Base-by-base conservation (phyloP, 2,888 invertebrate species). In the Agriopis aurantiaria region DNA sequence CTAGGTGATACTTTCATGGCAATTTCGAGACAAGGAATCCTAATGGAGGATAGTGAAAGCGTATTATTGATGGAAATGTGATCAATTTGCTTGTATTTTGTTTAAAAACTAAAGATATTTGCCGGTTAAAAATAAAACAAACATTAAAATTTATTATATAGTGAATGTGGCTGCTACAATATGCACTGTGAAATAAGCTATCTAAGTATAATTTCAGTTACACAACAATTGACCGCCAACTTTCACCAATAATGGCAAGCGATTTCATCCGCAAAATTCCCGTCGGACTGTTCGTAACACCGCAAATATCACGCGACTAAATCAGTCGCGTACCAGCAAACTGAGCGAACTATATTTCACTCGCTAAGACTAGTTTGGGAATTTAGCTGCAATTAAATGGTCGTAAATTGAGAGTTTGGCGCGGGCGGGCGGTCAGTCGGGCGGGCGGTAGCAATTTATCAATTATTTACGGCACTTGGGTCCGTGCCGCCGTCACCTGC, bases 391-490 rank as follows among this genome's bases (percentile, higher is more conserved):
- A 93, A 93, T 93, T 93, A 93, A 93, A 93, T 88, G 92, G 85
- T 89, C 91, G 91, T 93, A 93, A 93, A 92, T 92, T 91, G 84
- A 79, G 87, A 93, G 90, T 91, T 89, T 87, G 88, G 88, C 88
- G 85, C 81, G 88, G 85, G 88, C 88, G 85, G 80, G 79, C 58
- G 75, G 82, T 85, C 91, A 91, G 91, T 86, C 86, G 91, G 91
- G 91, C 89, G 87, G 88, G 87, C 85, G 85, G 88, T 80, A 91
- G 93, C 93, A 91, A 94, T 95, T 94, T 94, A 93, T 95, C 95
- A 94, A 94, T 95, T 95, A 94, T 94, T 94, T 93, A 92, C 93
- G 92, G 88, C 91, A 86, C 90, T 90, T 85, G 91, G 89, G 84
- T 86, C 86, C 84, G 76, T 80, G 82, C 87, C 85, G 87, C 81